Base-by-base conservation (phyloP, 2,888 invertebrate genomes). In the Exocentrus adspersus region DNA sequence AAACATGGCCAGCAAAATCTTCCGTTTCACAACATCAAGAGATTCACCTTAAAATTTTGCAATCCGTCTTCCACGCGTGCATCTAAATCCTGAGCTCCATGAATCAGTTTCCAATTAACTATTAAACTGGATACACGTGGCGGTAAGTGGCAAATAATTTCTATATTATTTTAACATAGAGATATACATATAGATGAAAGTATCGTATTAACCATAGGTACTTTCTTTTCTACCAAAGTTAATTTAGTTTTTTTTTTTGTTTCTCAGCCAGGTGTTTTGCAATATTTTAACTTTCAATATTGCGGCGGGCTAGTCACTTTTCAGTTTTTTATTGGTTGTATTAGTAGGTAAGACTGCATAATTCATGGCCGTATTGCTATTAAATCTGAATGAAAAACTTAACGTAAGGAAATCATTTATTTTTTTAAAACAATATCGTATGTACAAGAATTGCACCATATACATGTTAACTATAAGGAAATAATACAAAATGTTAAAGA, bases 311-410 rank as follows among this genome's bases (percentile, higher is more conserved):
- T 60, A 46, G 9, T 53, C 41, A 14, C 48, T 45, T 46, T 43
- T 56, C 19, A 41, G 19, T 21, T 48, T 56, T 63, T 60, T 60
- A n/a, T n/a, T n/a, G n/a, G n/a, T n/a, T n/a, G n/a, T n/a, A n/a
- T n/a, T 30, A 56, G 2, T 37, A 12, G 14, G 14, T n/a, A 37
- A 17, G 19, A 17, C 10, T n/a, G 6, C 16, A 43, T n/a, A 48
- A 48, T 51, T 51, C 51, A 51, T 51, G 51, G 37, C n/a, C 51
- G 20, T 19, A 21, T 46, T 48, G 30, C 30, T 28, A 50, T 28
- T 19, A 19, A 17, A 37, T 24, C 24, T 7, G 37, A n/a, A 5
- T 12, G 14, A 37, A 37, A 37, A 37, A 37, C 3, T 37, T 37
- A 37, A 43, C 19, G 7, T 20, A 43, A 43, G 43, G 43, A 43